These are phyloP conservation scores for Caenorhabditis doughertyi DNA, from an alignment of 2,888 invertebrate species.

Conservation along the genomic window DNA sequence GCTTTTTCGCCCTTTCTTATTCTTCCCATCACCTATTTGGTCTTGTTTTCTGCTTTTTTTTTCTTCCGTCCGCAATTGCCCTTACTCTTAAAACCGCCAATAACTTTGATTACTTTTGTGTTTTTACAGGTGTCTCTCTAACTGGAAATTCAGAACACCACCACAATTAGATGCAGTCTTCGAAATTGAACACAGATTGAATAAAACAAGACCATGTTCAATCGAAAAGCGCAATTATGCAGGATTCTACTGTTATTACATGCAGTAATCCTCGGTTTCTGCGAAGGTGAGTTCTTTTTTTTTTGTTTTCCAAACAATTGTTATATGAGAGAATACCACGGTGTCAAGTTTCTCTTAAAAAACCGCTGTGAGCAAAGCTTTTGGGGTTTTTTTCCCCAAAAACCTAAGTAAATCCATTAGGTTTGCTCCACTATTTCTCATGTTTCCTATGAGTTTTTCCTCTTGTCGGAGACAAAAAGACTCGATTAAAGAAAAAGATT, in stretches of 20 bases:
- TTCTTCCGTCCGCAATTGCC: slow-evolving; percentile 1
- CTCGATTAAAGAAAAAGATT: slow-evolving; percentile 47
- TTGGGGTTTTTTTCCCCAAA: background rate
- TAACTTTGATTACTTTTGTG: slow-evolving; percentile 38
- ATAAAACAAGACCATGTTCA: slow-evolving; percentile 60
- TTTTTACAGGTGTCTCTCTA: slow-evolving; percentile 51
- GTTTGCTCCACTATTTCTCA: slow-evolving; percentile 19
- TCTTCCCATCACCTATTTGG: slow-evolving; percentile 31
- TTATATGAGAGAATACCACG: background rate
- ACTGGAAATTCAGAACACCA: slow-evolving; percentile 51
- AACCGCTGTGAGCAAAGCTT: background rate
- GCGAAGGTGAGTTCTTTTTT: slow-evolving; percentile 44
- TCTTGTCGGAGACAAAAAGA: slow-evolving; percentile 8
- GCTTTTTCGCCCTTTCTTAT: slow-evolving; percentile 37
- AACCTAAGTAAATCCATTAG: slow-evolving; percentile 11
- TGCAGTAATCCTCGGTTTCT: slow-evolving; percentile 14
- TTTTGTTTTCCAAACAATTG: background rate
- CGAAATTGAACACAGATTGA: slow-evolving; percentile 58
- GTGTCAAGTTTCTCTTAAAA: slow-evolving; percentile 32
- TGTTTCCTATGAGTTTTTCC: slow-evolving; percentile 25
- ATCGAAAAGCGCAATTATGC: slow-evolving; percentile 51
- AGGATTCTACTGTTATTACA: slow-evolving; percentile 36
- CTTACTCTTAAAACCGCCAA: slow-evolving; percentile 30
- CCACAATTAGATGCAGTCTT: slow-evolving; percentile 61
- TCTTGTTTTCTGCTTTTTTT: slow-evolving; percentile 35